These are phyloP conservation scores for Diarsia brunnea DNA, from an alignment of 2,888 invertebrate genomes.

Conservation along the genomic window DNA sequence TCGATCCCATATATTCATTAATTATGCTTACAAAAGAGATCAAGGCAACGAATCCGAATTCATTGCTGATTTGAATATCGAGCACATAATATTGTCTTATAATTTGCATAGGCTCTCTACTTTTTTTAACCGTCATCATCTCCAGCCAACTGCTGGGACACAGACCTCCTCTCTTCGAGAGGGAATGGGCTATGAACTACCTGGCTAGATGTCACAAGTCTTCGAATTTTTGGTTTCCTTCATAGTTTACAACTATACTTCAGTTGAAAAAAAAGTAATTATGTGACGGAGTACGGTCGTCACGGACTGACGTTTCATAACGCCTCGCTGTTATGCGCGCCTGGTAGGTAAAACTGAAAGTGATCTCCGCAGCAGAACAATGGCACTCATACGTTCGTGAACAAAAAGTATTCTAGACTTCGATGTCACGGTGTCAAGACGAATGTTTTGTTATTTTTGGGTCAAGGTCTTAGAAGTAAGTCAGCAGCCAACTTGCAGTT, in stretches of 20 bases:
- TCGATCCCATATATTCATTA: conserved; percentile 46
- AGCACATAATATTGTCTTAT: conserved; percentile 48
- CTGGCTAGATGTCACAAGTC: too few relatives aligned
- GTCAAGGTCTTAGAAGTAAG: conserved; percentile 82
- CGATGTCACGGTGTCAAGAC: conserved; percentile 83
- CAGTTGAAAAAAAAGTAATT: conserved; percentile 40
- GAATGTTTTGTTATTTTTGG: conserved; percentile 85
- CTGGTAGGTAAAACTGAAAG: conserved; percentile 49
- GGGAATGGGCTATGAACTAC: too few relatives aligned
- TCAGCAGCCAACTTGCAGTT: conserved; percentile 74
- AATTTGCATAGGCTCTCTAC: conserved; percentile 40
- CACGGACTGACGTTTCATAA: conserved; percentile 48
- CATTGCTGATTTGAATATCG: conserved; percentile 39
- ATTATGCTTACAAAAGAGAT: conserved; percentile 41
- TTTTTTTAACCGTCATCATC: not conserved
- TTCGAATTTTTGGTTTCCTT: too few relatives aligned
- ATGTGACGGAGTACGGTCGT: conserved; percentile 51
- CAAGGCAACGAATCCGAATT: conserved; percentile 48
- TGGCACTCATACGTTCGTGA: conserved; percentile 51
- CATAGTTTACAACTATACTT: too few relatives aligned
- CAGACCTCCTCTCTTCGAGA: too few relatives aligned
- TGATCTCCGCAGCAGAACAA: conserved; percentile 59
- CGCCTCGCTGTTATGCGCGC: conserved; percentile 5
- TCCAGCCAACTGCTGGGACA: too few relatives aligned
- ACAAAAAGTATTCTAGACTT: conserved; percentile 66